Evolutionary conservation across 1,140 invertebrate genomes (phyloP), one percentile per base, ranked within the genome.

Genomic region (Pachypsylla venusta): DNA sequence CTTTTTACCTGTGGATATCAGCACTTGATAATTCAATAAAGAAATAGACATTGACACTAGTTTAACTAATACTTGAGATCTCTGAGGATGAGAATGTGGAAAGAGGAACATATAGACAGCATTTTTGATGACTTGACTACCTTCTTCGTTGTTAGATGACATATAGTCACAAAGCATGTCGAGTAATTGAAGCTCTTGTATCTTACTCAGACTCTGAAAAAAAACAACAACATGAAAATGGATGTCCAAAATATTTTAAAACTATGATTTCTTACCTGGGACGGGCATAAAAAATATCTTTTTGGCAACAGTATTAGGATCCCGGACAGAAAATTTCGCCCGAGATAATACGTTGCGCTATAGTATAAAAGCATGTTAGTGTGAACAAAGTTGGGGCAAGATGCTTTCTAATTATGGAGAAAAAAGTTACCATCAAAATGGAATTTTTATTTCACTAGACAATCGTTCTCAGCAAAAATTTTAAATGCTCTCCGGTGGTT

Each of bases 51-150:
- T 76, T 2, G 86, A 89, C 1, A 88, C 83, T 20, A 89, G 72
- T 70, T 85, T 85, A 20, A 80, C 82, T n/a, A 90, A 70, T 57
- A 87, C 74, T 65, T 81, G 80, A 54, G 82, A 75, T 57, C 85
- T 77, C 53, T 78, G 75, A 56, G 75, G 77, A 25, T 79, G 81
- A 5, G 81, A 78, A n/a, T 77, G 78, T 35, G 79, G 80, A 67
- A 86, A 90, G 0, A 90, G 70, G 0, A 82, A 86, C 2, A 89
- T 70, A 68, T 89, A 90, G 39, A 90, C 78, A 0, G 85, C 83
- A 70, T 89, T 89, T 59, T 83, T 78, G 1, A 83, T 81, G 1
- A 82, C 82, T 63, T 87, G 83, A 66, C 77, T 83, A 27, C 77
- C 73, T 53, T 70, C 70, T 26, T 22, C 30, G 13, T 20, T 14